A percentile compares a stretch with the other conserved stretches of the same genome.
Conservation (phyloP, 2,113 vertebrate genomes). For the Turdus rufiventris region DNA sequence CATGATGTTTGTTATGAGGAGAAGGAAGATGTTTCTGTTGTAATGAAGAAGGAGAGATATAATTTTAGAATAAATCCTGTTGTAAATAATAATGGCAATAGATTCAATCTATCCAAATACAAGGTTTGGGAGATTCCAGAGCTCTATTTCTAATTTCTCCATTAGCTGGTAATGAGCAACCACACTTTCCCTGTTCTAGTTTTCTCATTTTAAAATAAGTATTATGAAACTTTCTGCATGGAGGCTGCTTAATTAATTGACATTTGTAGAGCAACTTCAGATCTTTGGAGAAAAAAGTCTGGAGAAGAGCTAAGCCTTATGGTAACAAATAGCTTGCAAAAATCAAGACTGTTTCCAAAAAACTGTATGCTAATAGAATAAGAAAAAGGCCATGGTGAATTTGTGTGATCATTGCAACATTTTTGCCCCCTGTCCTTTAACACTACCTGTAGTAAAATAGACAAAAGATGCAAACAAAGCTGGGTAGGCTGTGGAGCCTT, state of each 20-base stretch:
- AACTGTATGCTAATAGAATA: neutral
- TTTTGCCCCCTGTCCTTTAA: neutral
- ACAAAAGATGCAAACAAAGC: neutral
- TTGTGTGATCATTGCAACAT: neutral
- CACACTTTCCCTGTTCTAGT: neutral
- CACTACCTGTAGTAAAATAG: neutral
- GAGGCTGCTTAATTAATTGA: slow-evolving; percentile 33
- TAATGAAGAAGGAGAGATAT: neutral
- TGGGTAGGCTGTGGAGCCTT: neutral
- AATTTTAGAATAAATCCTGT: neutral
- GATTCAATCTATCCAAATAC: neutral
- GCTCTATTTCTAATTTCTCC: neutral
- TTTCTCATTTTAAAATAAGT: neutral
- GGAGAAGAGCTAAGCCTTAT: neutral
- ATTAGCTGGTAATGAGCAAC: neutral
- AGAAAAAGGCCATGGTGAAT: neutral
- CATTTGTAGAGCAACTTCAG: slow-evolving; percentile 4
- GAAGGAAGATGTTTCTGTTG: neutral
- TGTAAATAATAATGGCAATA: neutral
- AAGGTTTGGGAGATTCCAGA: neutral
- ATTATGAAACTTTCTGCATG: slow-evolving; percentile 21
- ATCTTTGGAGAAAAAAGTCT: neutral
- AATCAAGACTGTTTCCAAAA: neutral
- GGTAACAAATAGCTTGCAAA: neutral
- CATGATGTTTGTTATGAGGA: neutral